Evolutionary conservation across 2,113 vertebrate genomes (phyloP).

Genomic region (Ibidorhyncha struthersii): DNA sequence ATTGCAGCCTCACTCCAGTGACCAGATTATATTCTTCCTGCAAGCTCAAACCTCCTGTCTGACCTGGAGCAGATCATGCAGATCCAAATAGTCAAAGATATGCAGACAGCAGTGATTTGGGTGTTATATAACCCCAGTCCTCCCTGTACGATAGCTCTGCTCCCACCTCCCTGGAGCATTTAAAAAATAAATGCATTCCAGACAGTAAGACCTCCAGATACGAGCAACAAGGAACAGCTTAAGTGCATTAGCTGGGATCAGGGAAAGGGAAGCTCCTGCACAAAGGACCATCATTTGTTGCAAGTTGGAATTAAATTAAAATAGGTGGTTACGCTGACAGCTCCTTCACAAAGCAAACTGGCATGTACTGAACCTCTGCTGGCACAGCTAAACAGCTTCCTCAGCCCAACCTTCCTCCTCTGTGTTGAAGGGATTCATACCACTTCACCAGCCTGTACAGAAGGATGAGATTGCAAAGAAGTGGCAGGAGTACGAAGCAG

Average conservation of each 20-base stretch:
- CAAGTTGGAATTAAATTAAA: background rate
- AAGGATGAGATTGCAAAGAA: background rate
- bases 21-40: background rate
- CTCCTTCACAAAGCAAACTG: background rate
- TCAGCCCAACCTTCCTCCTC: background rate
- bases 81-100: background rate
- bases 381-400: background rate
- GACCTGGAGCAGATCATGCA: background rate
- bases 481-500: background rate
- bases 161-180: background rate
- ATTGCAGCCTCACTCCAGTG: background rate
- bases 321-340: background rate
- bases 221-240: background rate
- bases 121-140: background rate
- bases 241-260: background rate
- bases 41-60: background rate
- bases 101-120: background rate
- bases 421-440: background rate
- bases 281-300: background rate
- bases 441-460: background rate
- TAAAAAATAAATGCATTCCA: background rate
- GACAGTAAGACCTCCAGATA: background rate
- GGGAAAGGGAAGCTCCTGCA: background rate
- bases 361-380: background rate
- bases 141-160: background rate